phyloP scores from a whole-genome alignment of 2,888 invertebrate genomes.

The Cinara cedri region DNA sequence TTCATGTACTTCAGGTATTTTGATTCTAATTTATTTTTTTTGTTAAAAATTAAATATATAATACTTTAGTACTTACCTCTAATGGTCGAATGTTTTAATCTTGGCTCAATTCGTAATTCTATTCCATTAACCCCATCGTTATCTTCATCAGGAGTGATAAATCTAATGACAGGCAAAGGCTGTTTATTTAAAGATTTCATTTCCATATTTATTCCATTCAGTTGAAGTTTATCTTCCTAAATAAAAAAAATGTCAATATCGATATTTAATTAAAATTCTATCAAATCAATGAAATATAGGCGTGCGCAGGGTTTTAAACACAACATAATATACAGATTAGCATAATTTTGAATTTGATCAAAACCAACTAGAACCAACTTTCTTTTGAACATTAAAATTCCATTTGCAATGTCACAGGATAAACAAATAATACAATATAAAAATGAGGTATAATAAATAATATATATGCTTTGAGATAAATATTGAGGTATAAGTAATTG shows the following conservation, averaged over 20 bases:
- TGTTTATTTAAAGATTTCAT: constrained; percentile 51
- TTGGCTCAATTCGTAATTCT: constrained; percentile 42
- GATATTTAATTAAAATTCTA: not conserved
- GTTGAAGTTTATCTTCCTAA: constrained; percentile 49
- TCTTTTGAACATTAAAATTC: too few species aligned
- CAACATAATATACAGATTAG: too few species aligned
- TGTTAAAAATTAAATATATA: not conserved
- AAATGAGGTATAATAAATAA: too few species aligned
- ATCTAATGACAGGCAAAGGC: constrained; percentile 31
- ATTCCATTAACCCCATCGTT: constrained; percentile 41
- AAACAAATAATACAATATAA: too few species aligned
- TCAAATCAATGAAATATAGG: too few species aligned
- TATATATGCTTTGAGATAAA: too few species aligned
- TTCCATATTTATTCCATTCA: constrained; percentile 52
- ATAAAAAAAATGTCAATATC: not conserved
- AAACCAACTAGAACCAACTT: too few species aligned
- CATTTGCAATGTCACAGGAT: too few species aligned
- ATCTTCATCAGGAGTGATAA: constrained; percentile 46
- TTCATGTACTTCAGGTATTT: constrained; percentile 2
- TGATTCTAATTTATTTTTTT: not conserved
- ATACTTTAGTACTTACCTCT: constrained; percentile 22
- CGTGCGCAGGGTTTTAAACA: too few species aligned
- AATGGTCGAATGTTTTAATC: constrained; percentile 50
- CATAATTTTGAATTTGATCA: too few species aligned
- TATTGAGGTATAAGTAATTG: too few species aligned